Percentiles rank a stretch among this genome's conserved stretches.
Evolutionary conservation across 2,888 invertebrate species (phyloP).

Genomic region (Dolomedes plantarius): DNA sequence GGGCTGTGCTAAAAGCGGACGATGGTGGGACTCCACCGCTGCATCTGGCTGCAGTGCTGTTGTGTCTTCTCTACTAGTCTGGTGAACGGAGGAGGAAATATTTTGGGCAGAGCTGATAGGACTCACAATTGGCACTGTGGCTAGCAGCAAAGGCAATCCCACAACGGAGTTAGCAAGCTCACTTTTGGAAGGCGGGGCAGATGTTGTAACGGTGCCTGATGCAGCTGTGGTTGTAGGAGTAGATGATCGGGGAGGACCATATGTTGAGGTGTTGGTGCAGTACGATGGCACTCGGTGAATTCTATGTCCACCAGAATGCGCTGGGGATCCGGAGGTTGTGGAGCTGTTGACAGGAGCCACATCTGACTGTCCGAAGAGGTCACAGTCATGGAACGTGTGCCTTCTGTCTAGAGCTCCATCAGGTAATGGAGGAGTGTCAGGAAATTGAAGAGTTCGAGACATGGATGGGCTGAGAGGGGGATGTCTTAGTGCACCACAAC

Average conservation of each 20-base stretch:
- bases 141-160: slow-evolving; percentile 67
- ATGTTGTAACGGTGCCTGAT: slow-evolving; percentile 11
- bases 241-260: slow-evolving; percentile 39
- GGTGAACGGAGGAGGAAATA: slow-evolving; percentile 14
- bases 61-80: slow-evolving; percentile 31
- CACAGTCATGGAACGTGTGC: slow-evolving; percentile 61
- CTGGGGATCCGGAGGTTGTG: slow-evolving; percentile 53
- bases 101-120: slow-evolving; percentile 43
- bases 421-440: slow-evolving; percentile 31
- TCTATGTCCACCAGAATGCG: slow-evolving; percentile 54
- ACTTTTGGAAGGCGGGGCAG: slow-evolving; percentile 59
- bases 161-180: slow-evolving; percentile 69
- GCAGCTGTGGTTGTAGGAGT: slow-evolving; percentile 28
- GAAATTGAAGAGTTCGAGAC: slow-evolving; percentile 42
- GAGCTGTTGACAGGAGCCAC: slow-evolving; percentile 63
- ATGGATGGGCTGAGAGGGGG: slow-evolving; percentile 52
- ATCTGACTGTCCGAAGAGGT: slow-evolving; percentile 43
- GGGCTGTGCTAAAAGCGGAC: slow-evolving; percentile 42
- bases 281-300: slow-evolving; percentile 68
- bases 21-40: slow-evolving; percentile 48
- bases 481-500: slow-evolving; percentile 30
- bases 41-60: slow-evolving; percentile 64
- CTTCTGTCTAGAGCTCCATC: slow-evolving; percentile 67
- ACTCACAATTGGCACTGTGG: slow-evolving; percentile 69
- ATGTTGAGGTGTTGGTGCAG: slow-evolving; percentile 63